Evolutionary conservation across 2,797 vertebrate species (phyloP).

Genomic region (Spea hammondii): DNA sequence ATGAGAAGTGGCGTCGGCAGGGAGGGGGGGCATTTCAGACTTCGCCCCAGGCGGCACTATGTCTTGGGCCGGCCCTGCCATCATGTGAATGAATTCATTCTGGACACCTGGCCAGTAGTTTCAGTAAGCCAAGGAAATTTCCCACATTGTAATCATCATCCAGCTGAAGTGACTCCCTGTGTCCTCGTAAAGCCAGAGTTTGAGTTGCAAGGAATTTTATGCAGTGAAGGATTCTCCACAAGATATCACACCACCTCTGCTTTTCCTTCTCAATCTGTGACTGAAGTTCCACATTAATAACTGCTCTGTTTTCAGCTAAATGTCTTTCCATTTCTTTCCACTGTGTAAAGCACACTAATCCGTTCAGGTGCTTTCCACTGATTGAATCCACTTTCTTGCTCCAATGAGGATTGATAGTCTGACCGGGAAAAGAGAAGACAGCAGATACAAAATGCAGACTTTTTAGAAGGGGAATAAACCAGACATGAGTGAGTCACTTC

Average conservation of each 20-base stretch:
- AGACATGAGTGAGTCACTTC: conserved; percentile 2
- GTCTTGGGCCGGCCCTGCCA: background rate
- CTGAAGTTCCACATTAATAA: background rate
- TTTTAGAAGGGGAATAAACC: background rate
- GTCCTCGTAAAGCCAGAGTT: too few species aligned
- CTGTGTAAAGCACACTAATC: background rate
- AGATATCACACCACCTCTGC: too few species aligned
- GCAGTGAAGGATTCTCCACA: too few species aligned
- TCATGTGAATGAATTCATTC: background rate
- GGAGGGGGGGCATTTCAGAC: too few species aligned
- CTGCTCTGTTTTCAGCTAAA: background rate
- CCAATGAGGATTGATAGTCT: background rate
- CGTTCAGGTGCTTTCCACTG: conserved; percentile 9
- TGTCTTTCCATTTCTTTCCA: too few species aligned
- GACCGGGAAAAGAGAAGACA: background rate
- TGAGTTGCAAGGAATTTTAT: too few species aligned
- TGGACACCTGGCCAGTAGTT: background rate
- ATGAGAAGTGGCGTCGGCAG: too few species aligned
- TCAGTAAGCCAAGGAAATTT: background rate
- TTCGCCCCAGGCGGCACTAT: too few species aligned
- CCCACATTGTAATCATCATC: conserved; percentile 1
- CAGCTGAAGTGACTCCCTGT: conserved; percentile 4
- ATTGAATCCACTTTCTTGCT: background rate
- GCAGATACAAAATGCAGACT: background rate
- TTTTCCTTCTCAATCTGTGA: conserved; percentile 17